Base-by-base conservation (phyloP, 1,140 invertebrate genomes). In the Aphelinus certus region DNA sequence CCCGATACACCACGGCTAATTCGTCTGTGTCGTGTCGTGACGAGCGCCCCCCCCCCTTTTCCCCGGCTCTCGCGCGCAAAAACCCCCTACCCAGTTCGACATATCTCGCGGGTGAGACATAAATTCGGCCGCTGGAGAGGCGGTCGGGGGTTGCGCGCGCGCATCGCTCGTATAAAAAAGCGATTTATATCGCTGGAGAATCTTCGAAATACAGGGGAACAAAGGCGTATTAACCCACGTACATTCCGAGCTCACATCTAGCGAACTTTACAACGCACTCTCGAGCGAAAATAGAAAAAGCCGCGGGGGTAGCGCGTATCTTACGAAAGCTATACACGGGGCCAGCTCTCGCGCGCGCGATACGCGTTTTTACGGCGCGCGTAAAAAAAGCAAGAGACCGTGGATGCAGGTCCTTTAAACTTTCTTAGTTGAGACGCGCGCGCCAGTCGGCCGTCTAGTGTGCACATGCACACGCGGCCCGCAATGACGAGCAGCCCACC, bases 261-360 rank as follows among this genome's bases (percentile, higher is more conserved):
- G 45, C 5, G 42, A 68, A 68, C 63, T 68, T 74, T 74, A 74
- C 72, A 56, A 68, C 45, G 45, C 55, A 73, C 62, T 64, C 55
- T 5, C 43, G 4, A 42, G 42, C 47, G 56, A 68, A 67, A 74
- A 68, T 74, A 62, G 72, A 68, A 68, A 66, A 65, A 66, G 53
- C 9, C 2, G 58, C n/a, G 49, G 7, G 7, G 53, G 42, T 0
- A 7, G 26, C 45, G 46, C 66, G 45, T 68, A 68, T 68, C 66
- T 68, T 58, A 4, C 45, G 26, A 55, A 56, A 1, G 26, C 26
- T 26, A 26, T 26, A 26, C 26, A 26, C 26, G 26, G 26, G 26
- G 26, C 26, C n/a, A 60, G 58, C 58, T 60, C 47, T 7, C 48
- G 42, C 26, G 26, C 58, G 26, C 6, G 0, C 26, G 43, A 63